phyloP scores from a whole-genome alignment of 2,797 vertebrate species.

The Microhierax caerulescens region DNA sequence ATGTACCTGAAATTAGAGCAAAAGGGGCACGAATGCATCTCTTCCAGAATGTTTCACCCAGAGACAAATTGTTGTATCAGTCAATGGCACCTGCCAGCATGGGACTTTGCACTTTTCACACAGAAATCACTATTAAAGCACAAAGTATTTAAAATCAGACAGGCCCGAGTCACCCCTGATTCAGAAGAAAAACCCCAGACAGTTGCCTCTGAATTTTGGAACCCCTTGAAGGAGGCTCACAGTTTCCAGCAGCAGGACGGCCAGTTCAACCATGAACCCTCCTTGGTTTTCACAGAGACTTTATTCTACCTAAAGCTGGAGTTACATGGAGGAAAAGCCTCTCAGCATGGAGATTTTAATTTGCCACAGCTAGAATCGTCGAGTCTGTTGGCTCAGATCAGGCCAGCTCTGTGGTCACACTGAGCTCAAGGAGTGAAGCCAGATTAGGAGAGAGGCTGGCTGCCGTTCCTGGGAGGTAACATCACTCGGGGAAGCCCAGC shows the following conservation, averaged over 20 bases:
- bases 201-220: neutral
- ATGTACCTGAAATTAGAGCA: slow-evolving; percentile 80
- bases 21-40: rapidly evolving
- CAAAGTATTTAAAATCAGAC: neutral
- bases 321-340: neutral
- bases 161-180: neutral
- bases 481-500: neutral
- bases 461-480: neutral
- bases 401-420: neutral
- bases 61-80: neutral
- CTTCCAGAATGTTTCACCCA: neutral
- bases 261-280: neutral
- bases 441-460: neutral
- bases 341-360: neutral
- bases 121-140: neutral
- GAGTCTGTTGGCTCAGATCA: neutral
- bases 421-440: neutral
- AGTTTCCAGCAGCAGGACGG: neutral
- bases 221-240: neutral
- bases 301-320: neutral
- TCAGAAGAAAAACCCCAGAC: neutral
- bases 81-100: neutral
- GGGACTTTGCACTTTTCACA: neutral
- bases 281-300: neutral
- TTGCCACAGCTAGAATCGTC: neutral